A percentile compares a stretch with the other conserved stretches of the same genome.
Conservation (phyloP, 2,797 vertebrate species). For the Sebastes hubbsi region DNA sequence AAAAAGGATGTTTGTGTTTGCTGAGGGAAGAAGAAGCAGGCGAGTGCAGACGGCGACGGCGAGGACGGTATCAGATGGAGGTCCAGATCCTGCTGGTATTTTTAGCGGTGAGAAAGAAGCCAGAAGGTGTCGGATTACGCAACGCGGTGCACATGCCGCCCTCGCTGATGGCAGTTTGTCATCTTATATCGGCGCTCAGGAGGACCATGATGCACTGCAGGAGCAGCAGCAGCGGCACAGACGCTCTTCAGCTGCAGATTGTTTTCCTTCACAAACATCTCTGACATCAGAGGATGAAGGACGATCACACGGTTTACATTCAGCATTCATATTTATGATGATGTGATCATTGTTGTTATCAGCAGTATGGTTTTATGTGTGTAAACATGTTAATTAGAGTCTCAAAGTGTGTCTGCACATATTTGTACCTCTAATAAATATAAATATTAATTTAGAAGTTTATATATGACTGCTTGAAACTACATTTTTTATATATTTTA, state of each 20-base stretch:
- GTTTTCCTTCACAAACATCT: not conserved
- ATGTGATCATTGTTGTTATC: no score
- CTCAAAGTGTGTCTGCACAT: not conserved
- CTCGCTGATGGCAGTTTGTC: constrained; percentile 37
- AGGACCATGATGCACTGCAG: constrained; percentile 27
- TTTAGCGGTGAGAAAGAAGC: constrained; percentile 55
- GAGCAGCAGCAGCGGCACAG: not conserved
- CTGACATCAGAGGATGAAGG: not conserved
- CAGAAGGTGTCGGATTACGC: constrained; percentile 69
- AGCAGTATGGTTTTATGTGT: not conserved
- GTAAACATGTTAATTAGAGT: not conserved
- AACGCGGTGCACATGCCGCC: constrained; percentile 39
- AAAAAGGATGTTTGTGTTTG: not conserved
- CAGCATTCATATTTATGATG: no score
- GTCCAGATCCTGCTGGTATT: constrained; percentile 58
- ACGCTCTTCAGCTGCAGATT: not conserved
- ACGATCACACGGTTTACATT: not conserved
- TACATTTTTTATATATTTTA: no score
- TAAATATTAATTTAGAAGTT: no score
- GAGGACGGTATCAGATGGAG: constrained; percentile 51
- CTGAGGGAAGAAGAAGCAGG: constrained; percentile 1
- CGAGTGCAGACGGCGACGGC: not conserved
- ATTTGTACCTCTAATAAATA: no score
- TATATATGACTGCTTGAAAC: no score
- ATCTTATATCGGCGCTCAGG: constrained; percentile 16